phyloP scores from a whole-genome alignment of 2,888 invertebrate genomes.

The Himalopsyche japonica region DNA sequence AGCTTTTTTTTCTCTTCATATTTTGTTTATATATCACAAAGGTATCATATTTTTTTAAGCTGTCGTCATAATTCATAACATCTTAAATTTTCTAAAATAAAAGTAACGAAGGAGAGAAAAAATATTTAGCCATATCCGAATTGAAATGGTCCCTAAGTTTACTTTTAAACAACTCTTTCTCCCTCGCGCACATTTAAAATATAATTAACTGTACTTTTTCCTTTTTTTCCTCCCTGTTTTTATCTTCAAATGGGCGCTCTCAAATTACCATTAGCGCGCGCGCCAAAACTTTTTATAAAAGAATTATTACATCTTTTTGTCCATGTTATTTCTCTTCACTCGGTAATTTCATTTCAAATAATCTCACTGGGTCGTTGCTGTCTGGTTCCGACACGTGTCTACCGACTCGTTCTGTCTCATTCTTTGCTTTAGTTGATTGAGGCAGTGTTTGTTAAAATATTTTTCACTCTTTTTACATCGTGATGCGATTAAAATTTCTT shows the following conservation, averaged over 20 bases:
- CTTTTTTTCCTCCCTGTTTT: constrained; percentile 25
- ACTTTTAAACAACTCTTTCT: constrained; percentile 11
- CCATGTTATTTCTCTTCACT: constrained; percentile 39
- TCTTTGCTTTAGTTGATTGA: not conserved
- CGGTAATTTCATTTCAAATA: constrained; percentile 40
- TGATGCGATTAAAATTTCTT: not conserved
- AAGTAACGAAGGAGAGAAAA: too few relatives aligned
- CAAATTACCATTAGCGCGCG: constrained; percentile 41
- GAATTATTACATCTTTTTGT: constrained; percentile 41
- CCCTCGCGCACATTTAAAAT: constrained; percentile 45
- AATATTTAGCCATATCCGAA: too few relatives aligned
- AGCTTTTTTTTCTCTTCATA: too few relatives aligned
- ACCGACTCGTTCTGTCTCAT: not conserved
- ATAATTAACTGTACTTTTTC: constrained; percentile 44
- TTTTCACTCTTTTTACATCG: not conserved
- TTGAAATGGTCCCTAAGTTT: not conserved
- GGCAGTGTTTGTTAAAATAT: not conserved
- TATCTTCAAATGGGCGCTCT: constrained; percentile 37
- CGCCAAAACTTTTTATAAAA: constrained; percentile 40
- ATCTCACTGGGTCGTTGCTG: constrained; percentile 22
- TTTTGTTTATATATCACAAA: too few relatives aligned
- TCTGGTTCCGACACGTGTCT: not conserved
- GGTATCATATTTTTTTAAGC: too few relatives aligned
- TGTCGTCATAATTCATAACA: too few relatives aligned
- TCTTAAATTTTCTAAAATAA: too few relatives aligned